Evolutionary conservation across 2,113 vertebrate species (phyloP).

Genomic region (Urocolius indicus): DNA sequence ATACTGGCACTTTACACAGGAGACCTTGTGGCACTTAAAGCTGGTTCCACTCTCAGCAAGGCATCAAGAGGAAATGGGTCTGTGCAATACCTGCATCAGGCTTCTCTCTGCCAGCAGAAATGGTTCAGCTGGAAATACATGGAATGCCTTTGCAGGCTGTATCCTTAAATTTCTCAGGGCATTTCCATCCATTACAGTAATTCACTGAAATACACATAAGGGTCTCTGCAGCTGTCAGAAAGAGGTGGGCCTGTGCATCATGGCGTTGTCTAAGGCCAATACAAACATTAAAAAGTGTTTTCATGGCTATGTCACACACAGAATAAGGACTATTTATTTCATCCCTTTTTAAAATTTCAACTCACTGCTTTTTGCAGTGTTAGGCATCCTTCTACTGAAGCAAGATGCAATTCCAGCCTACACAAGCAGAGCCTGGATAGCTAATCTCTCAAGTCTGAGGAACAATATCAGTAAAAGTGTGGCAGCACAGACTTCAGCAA

Average conservation of each 20-base stretch:
- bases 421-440: background rate
- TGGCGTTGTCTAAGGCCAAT: background rate
- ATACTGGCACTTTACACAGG: background rate
- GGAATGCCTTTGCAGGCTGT: background rate
- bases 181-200: background rate
- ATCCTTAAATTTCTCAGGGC: background rate
- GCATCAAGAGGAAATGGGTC: background rate
- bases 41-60: background rate
- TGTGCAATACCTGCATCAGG: background rate
- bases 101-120: background rate
- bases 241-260: background rate
- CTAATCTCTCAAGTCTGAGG: background rate
- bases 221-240: background rate
- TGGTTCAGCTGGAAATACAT: fast-evolving
- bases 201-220: background rate
- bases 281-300: background rate
- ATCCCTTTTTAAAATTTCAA: background rate
- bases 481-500: background rate
- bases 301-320: background rate
- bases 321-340: background rate
- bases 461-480: background rate
- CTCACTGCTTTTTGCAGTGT: background rate
- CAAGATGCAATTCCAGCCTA: background rate
- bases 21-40: background rate
- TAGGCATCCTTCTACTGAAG: background rate